A percentile compares a stretch with the other conserved stretches of the same genome.
Conservation (phyloP, 2,797 vertebrate genomes). For the Galago senegalensis region DNA sequence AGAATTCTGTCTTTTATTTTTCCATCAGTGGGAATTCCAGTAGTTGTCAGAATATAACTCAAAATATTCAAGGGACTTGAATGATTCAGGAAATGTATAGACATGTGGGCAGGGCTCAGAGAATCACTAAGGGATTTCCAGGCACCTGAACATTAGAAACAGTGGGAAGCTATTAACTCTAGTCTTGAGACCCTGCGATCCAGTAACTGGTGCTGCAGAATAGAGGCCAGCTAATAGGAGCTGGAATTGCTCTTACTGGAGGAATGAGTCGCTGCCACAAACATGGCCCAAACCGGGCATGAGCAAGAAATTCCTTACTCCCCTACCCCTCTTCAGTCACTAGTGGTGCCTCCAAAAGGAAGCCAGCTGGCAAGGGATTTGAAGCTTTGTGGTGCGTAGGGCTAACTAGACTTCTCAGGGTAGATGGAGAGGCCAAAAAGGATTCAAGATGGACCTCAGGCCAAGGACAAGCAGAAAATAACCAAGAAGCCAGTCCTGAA, state of each 20-base stretch:
- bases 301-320: not conserved
- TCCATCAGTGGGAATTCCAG: not conserved
- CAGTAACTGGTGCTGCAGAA: not conserved
- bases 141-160: not conserved
- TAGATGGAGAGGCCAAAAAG: not conserved
- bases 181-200: not conserved
- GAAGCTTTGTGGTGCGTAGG: not conserved
- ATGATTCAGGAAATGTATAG: not conserved
- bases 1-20: not conserved
- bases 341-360: not conserved
- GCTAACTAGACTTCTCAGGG: not conserved
- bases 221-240: not conserved
- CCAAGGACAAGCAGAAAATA: not conserved
- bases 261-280: not conserved
- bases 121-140: not conserved
- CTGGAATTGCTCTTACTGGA: not conserved
- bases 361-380: constrained; percentile 37
- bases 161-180: not conserved
- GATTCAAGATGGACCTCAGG: not conserved
- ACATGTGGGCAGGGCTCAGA: not conserved
- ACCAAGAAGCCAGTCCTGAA: not conserved
- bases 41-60: not conserved
- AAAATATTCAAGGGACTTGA: constrained; percentile 48
- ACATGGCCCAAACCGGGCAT: not conserved
- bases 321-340: not conserved